Base-by-base conservation (phyloP, 2,888 invertebrate species). In the Andrena trimmerana region DNA sequence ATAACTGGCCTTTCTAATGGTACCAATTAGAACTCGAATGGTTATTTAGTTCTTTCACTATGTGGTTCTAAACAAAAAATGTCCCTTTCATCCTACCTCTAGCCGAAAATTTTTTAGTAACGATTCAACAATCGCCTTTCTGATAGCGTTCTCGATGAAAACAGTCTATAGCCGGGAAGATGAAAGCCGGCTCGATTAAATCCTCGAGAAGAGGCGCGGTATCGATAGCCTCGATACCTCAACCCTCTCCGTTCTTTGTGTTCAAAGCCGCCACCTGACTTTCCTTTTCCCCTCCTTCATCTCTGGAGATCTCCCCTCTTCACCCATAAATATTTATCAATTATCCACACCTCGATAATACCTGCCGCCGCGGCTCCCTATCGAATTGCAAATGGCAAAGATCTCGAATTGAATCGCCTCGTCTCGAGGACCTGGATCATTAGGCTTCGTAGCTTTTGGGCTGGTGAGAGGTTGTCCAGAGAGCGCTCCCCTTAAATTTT, bases 151-250 rank as follows among this genome's bases (percentile, higher is more conserved):
- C 48, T 67, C 63, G 59, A 8, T 36, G 52, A 54, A 52, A 52
- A 63, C 27, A 60, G 59, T 69, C 48, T 60, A 54, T 62, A 68
- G 52, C 33, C 42, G 59, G 54, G 24, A 73, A 80, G 81, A 79
- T 77, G 82, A 84, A 88, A 84, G 83, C 86, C 78, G 59, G 63
- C 65, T 77, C 79, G 83, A 87, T 87, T 83, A 81, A 89, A 87
- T 85, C 75, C 81, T 81, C 78, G 77, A 81, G 79, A 82, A 79
- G 77, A 78, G 79, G 70, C 76, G 77, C 57, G 57, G 24, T 78
- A 59, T 68, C 80, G 74, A 84, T 80, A 70, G 77, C 59, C 33
- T 27, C 87, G 79, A 86, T 87, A 84, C 81, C 73, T 71, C 63
- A 60, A 69, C 68, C 81, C 66, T 50, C 70, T 48, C 52, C 68